Base-by-base conservation (phyloP, 35 echinoderm and acorn worm genomes). In the Apostichopus parvimensis region DNA sequence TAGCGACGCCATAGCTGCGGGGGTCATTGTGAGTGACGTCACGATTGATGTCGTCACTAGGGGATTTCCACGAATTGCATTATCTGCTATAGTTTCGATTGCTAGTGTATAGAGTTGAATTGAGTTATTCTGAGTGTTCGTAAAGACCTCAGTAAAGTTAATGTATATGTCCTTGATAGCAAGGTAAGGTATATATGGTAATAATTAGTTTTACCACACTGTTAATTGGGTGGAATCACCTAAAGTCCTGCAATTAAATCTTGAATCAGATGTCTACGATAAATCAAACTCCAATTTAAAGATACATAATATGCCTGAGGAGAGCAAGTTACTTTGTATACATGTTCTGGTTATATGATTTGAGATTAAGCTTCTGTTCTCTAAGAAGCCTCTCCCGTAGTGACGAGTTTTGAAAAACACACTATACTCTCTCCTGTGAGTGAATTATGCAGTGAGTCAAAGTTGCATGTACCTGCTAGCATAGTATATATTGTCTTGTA, bases 331-430 rank as follows among this genome's bases (percentile, higher is more conserved):
- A 28, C 26, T 28, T 28, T 28, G 26, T 28, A n/a, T n/a, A n/a
- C n/a, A 28, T 28, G 26, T 28, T 28, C 26, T 1, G 26, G 26
- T 89, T 1, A 34, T 1, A 94, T 71, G 6, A 55, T 54, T 55
- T 56, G 8, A 91, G 76, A 5, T 53, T 79, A 9, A 91, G 89
- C 8, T 57, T 25, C 10, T 77, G 34, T 24, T 54, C 77, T 79
- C 77, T 79, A 9, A 79, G 77, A 79, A 79, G 22, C 77, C 77
- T 20, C 25, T 79, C 77, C 77, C 77, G 23, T 79, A 79, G 22
- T 53, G 18, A 23, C 1, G 23, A 34, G 52, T 53, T 52, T 25
- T 9, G 15, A 23, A 79, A 52, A 52, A 45, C 78, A 80, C 2
- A 55, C 34, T 34, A 80, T 80, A 53, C 78, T 6, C 5, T 23